Percentiles rank a stretch among this genome's conserved stretches.
phyloP scores from a whole-genome alignment of 2,797 vertebrate species.

The Oceanodroma leucorhoa region DNA sequence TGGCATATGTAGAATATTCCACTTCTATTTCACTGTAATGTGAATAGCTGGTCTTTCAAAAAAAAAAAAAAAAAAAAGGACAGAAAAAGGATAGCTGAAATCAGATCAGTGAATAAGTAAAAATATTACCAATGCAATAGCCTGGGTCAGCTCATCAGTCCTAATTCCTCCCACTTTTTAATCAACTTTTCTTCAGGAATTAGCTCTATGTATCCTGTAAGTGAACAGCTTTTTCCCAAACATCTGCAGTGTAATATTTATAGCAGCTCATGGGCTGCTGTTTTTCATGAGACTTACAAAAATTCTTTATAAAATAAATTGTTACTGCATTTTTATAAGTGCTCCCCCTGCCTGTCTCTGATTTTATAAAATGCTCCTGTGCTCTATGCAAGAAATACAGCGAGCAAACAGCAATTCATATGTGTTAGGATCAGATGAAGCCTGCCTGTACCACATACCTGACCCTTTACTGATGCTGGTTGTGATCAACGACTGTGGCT shows the following conservation, averaged over 20 bases:
- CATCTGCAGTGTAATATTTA: not conserved
- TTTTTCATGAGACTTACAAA: not conserved
- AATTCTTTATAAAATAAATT: not conserved
- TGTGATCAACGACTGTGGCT: not conserved
- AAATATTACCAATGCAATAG: not conserved
- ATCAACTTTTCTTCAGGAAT: not conserved
- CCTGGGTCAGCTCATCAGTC: not conserved
- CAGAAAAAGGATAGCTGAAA: not conserved
- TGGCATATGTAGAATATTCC: not conserved
- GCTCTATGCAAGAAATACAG: not conserved
- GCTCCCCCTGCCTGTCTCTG: not conserved
- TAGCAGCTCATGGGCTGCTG: not conserved
- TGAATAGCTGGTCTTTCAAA: not conserved
- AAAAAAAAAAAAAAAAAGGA: not conserved
- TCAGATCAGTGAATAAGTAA: not conserved
- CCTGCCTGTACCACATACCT: not conserved
- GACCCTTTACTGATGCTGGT: not conserved
- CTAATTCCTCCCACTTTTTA: not conserved
- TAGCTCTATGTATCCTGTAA: not conserved
- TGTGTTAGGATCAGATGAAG: not conserved
- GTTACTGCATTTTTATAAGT: not conserved
- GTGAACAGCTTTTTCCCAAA: not conserved
- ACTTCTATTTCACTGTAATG: not conserved
- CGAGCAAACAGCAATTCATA: not conserved
- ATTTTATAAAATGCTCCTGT: not conserved